Evolutionary conservation across 2,888 invertebrate genomes (phyloP), one percentile per base, ranked within the genome.

Genomic region (Alloscopus bannaensis): DNA sequence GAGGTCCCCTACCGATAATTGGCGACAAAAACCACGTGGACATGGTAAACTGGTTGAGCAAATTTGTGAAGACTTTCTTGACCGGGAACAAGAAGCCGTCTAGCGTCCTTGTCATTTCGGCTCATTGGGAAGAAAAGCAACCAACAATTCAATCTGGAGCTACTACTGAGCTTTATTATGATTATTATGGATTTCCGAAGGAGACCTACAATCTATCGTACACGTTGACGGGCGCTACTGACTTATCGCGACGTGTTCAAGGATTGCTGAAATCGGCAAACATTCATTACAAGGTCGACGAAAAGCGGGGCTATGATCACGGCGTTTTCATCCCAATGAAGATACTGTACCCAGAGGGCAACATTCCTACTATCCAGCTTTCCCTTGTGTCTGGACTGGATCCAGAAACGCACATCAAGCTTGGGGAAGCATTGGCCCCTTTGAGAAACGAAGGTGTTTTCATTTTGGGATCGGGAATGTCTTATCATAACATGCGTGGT

Each of bases 241-340:
- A 62, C 8, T 20, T 83, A 20, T 45, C 75, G 2, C 62, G 72
- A 45, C 66, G 81, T 16, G 65, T 83, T 11, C 36, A 13, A 6
- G 60, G 66, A 52, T 40, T 83, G 3, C 36, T 83, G 16, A 59
- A 60, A 2, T 11, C 57, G 11, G 70, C 72, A 16, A 57, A 69
- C 13, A 79, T 83, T 31, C 66, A 68, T 6, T 59, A 69, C 22
- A 60, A 73, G n/a, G 29, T 73, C 2, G 62, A 83, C 50, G 13
- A n/a, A 8, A 59, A 80, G 6, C 57, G 83, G 26, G 83, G 83
- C 20, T 83, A 66, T 40, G 83, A 83, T 20, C 83, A 83, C 31
- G 83, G 83, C 18, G 83, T 83, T 1, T 83, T 83, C 29, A 70
- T 83, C 31, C 83, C 83, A n/a, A 69, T 83, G 73, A 81, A 65